phyloP scores from a whole-genome alignment of 1,140 invertebrate genomes.

The Ceratina japonica region DNA sequence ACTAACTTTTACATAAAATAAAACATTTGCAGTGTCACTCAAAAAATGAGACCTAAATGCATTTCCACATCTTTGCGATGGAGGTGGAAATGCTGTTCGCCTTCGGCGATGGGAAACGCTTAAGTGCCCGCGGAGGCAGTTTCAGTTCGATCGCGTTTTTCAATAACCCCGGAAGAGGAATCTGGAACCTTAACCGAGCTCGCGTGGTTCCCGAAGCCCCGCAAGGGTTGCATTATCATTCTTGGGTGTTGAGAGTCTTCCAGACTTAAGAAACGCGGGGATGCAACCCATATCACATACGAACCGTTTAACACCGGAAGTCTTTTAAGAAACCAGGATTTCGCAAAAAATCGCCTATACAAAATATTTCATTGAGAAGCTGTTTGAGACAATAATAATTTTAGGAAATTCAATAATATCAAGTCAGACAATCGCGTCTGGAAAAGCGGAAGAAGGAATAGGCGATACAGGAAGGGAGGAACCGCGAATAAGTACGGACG shows the following conservation, averaged over 20 bases:
- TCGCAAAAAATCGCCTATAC: too few relatives aligned
- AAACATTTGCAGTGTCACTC: not conserved
- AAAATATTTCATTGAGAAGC: not conserved
- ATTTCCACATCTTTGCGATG: not conserved
- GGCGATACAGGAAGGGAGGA: constrained; percentile 19
- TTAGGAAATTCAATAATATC: not conserved
- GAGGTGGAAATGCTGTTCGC: not conserved
- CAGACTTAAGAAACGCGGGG: constrained; percentile 16
- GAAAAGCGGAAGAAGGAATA: constrained; percentile 14
- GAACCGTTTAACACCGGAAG: too few relatives aligned
- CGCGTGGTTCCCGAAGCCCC: constrained; percentile 25
- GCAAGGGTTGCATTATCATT: not conserved
- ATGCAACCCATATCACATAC: too few relatives aligned
- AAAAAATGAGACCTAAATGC: not conserved
- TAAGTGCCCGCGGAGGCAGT: too few relatives aligned
- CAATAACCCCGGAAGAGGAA: not conserved
- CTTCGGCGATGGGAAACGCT: not conserved
- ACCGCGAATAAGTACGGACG: constrained; percentile 53
- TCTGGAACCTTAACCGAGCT: not conserved
- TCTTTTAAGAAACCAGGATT: too few relatives aligned
- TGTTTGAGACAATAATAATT: not conserved
- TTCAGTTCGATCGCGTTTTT: not conserved
- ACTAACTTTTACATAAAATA: too few relatives aligned
- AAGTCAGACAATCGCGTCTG: not conserved
- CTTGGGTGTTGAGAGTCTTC: constrained; percentile 34